These are phyloP conservation scores for Megalops atlanticus DNA, from an alignment of 2,113 vertebrate genomes.

Conservation along the genomic window DNA sequence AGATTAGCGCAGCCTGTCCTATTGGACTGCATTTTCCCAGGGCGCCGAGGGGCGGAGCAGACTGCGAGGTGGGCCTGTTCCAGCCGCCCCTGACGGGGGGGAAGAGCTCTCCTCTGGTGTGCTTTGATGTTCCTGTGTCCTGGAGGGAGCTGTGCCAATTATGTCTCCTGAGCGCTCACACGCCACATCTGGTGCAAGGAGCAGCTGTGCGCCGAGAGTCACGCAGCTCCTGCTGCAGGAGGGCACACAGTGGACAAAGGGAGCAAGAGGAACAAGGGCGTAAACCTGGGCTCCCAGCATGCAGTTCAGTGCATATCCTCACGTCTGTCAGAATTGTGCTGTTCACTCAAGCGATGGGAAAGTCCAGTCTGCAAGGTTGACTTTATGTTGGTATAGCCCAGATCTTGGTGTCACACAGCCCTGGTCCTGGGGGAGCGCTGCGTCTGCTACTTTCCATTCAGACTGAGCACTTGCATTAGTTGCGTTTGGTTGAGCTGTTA, in stretches of 20 bases:
- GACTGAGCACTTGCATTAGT: neutral
- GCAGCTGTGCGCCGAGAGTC: neutral
- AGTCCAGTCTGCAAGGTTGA: neutral
- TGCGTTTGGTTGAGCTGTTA: neutral
- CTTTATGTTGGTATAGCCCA: neutral
- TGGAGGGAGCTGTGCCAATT: neutral
- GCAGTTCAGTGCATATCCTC: too few relatives aligned
- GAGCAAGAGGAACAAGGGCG: neutral
- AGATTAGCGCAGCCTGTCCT: neutral
- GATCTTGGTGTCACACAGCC: neutral
- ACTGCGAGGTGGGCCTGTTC: conserved; percentile 1
- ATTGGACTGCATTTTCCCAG: neutral
- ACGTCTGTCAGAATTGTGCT: too few relatives aligned
- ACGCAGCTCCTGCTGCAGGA: neutral
- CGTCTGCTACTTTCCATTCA: neutral
- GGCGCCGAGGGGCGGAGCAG: neutral
- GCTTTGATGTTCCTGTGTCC: conserved; percentile 7
- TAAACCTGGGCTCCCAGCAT: neutral
- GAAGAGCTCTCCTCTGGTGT: neutral
- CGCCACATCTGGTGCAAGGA: neutral
- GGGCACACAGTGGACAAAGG: neutral
- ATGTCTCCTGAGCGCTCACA: neutral
- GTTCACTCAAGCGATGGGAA: neutral
- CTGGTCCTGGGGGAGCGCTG: neutral
- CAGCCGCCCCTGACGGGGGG: neutral